These are phyloP conservation scores for Gallinago jamesoni DNA, from an alignment of 2,113 vertebrate genomes.

Conservation along the genomic window DNA sequence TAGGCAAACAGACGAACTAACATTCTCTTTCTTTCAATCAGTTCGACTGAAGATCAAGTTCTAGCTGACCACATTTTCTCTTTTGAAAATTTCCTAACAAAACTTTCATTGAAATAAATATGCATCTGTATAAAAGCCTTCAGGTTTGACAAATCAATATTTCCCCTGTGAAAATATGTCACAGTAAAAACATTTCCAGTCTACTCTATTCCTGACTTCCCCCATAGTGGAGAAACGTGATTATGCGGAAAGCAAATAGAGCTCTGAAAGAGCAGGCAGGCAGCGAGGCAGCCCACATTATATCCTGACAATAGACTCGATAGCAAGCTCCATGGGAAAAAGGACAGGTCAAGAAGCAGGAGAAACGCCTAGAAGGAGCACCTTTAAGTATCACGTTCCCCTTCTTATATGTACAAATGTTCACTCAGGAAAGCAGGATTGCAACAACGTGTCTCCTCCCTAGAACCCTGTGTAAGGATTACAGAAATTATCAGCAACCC, in stretches of 20 bases:
- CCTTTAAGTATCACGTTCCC: background rate
- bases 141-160: background rate
- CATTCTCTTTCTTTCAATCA: background rate
- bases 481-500: background rate
- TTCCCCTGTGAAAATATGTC: background rate
- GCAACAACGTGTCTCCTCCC: background rate
- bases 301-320: background rate
- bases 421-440: background rate
- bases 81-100: background rate
- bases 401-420: background rate
- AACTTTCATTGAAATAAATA: background rate
- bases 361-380: background rate
- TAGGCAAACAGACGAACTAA: background rate
- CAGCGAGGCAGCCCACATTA: rapidly evolving
- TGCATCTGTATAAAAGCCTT: background rate
- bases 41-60: background rate
- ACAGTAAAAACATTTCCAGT: background rate
- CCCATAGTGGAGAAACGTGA: background rate
- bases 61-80: background rate
- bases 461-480: background rate
- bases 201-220: background rate
- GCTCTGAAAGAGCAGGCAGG: background rate
- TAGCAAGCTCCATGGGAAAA: background rate
- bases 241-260: background rate
- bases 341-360: background rate